phyloP scores from a whole-genome alignment of 2,113 vertebrate species.

The Brachyistius frenatus region DNA sequence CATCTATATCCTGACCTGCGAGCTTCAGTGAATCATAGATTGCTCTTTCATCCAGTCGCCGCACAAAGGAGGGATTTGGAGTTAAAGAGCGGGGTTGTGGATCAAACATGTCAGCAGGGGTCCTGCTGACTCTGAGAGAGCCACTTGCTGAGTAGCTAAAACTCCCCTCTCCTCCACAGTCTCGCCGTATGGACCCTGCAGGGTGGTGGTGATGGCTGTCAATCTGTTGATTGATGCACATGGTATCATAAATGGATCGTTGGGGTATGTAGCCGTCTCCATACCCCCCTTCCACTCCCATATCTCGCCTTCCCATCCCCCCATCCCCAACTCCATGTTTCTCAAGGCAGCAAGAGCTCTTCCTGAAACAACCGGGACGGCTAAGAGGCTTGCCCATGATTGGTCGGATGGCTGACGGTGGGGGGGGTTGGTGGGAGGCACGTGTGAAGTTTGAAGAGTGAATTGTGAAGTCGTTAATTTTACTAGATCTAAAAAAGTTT shows the following conservation, averaged over 20 bases:
- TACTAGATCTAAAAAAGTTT: slow-evolving; percentile 39
- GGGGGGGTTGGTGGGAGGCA: slow-evolving; percentile 71
- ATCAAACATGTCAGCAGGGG: slow-evolving; percentile 86
- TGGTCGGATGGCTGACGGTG: slow-evolving; percentile 63
- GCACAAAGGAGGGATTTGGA: slow-evolving; percentile 85
- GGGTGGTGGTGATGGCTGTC: slow-evolving; percentile 86
- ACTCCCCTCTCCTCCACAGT: slow-evolving; percentile 80
- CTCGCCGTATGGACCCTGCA: slow-evolving; percentile 86
- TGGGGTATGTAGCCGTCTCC: slow-evolving; percentile 98
- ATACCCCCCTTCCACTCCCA: slow-evolving; percentile 88
- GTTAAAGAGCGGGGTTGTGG: slow-evolving; percentile 86
- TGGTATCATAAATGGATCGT: slow-evolving; percentile 96
- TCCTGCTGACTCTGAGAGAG: slow-evolving; percentile 79
- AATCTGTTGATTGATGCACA: slow-evolving; percentile 98
- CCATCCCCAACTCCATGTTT: slow-evolving; percentile 91
- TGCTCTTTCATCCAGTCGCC: slow-evolving; percentile 92
- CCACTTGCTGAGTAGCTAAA: slow-evolving; percentile 75
- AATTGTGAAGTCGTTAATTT: slow-evolving; percentile 72
- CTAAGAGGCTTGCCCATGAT: slow-evolving; percentile 98
- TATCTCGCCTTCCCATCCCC: slow-evolving; percentile 87
- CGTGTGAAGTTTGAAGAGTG: slow-evolving; percentile 66
- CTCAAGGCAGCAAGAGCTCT: slow-evolving; percentile 94
- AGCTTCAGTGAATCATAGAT: slow-evolving; percentile 96
- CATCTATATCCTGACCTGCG: slow-evolving; percentile 87
- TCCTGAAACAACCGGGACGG: slow-evolving; percentile 95